Evolutionary conservation across 2,797 vertebrate species (phyloP), one percentile per base, ranked within the genome.

Genomic region (Galaxias olidus): DNA sequence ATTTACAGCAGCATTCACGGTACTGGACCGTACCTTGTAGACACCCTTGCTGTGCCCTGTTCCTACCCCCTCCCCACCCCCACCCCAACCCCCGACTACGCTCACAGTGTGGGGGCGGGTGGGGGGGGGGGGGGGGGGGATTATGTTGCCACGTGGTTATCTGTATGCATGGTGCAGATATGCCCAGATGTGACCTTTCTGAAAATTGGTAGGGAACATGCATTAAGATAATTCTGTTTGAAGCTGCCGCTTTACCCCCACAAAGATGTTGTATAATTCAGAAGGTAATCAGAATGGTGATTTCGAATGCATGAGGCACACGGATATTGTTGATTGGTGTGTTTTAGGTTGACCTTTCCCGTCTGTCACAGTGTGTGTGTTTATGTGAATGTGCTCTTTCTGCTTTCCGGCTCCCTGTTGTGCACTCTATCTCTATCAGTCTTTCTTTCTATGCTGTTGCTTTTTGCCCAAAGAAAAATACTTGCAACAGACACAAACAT

Each of bases 1-100:
- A 99, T 92, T 97, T 99, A 94, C 98, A 99, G 96, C 98, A 99
- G 94, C 98, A 99, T 96, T 94, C 98, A 95, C 96, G 97, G 97
- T 99, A 98, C 95, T 89, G 84, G 30, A 30, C 30, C 30, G 30
- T 30, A 30, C 30, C 87, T 85, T 19, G 14, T 9, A 55, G 53
- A 19, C 30, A 30, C 53, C 41, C 53, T 19, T 12, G 19, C 19
- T 9, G 20, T 85, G 81, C 71, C 67, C 62, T 65, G 20, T 45
- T 20, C 10, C 69, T 59, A 13, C 20, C n/a, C 20, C 40, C 20
- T 54, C 53, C 30, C 17, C 60, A 50, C 71, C 69, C 54, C 40
- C 9, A 55, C 62, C 67, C 71, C 54, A 71, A 66, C 64, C 73
- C 73, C 72, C 65, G 78, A 61, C 43, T 43, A 14, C 30, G 84